phyloP scores from a whole-genome alignment of 2,888 invertebrate species.

The Ephialtes manifestator region DNA sequence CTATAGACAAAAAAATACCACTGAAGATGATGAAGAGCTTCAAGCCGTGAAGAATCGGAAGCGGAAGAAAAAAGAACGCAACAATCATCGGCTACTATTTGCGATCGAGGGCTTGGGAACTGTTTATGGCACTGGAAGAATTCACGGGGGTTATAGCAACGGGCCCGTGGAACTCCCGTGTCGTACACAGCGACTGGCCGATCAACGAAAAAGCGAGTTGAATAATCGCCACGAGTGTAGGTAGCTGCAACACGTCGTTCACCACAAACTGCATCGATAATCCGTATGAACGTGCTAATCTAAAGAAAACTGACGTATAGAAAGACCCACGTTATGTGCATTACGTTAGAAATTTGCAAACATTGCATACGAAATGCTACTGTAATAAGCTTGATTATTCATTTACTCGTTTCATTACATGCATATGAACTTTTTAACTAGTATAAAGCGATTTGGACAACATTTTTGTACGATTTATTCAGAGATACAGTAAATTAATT shows the following conservation, averaged over 20 bases:
- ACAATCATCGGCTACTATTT: neutral
- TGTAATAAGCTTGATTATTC: neutral
- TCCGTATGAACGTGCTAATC: neutral
- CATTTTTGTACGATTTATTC: neutral
- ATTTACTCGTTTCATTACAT: neutral
- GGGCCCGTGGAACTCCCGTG: constrained; percentile 86
- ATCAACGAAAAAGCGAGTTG: constrained; percentile 69
- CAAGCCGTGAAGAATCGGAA: neutral
- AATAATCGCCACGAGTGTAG: neutral
- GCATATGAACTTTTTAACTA: neutral
- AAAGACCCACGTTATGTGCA: neutral
- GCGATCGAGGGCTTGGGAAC: constrained; percentile 83
- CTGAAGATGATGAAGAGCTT: neutral
- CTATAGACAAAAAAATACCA: neutral
- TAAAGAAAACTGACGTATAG: neutral
- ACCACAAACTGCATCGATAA: constrained; percentile 1
- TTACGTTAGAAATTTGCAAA: constrained; percentile 2
- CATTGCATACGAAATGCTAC: neutral
- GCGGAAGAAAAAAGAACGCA: constrained; percentile 1
- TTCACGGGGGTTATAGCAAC: constrained; percentile 91
- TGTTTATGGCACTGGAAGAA: constrained; percentile 96
- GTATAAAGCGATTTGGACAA: neutral
- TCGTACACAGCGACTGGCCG: constrained; percentile 85
- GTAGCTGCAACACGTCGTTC: neutral
- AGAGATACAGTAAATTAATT: neutral